Conservation (phyloP, 2,113 vertebrate species). For the Telmatochromis brachygnathus region DNA sequence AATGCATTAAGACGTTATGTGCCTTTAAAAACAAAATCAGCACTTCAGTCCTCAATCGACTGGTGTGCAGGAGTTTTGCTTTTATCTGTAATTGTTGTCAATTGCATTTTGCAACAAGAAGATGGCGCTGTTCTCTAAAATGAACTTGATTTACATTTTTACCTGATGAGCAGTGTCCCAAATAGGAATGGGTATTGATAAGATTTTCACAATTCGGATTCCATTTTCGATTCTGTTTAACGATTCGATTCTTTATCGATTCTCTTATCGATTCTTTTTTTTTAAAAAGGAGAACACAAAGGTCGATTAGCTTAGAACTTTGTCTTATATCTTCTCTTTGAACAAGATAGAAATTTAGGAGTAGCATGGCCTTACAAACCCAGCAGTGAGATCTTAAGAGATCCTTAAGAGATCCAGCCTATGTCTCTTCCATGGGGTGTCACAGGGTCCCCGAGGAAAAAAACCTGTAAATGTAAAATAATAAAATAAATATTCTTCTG, state of each 20-base stretch:
- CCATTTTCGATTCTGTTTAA: not conserved
- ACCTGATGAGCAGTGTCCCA: not conserved
- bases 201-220: not conserved
- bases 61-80: not conserved
- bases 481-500: too few species aligned
- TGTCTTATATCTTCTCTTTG: not conserved
- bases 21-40: not conserved
- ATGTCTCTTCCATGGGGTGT: too few species aligned
- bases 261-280: rapidly evolving
- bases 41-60: not conserved
- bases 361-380: not conserved
- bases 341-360: not conserved
- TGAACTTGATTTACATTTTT: not conserved
- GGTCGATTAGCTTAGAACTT: not conserved
- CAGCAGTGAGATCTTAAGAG: not conserved
- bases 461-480: too few species aligned
- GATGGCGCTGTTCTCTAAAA: not conserved
- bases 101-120: not conserved
- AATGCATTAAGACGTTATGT: not conserved
- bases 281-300: too few species aligned
- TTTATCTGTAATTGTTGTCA: not conserved
- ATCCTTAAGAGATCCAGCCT: not conserved
- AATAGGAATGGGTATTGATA: not conserved
- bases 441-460: too few species aligned
- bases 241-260: not conserved